These are phyloP conservation scores for Psammodynastes pulverulentus DNA, from an alignment of 2,113 vertebrate species.

Conservation along the genomic window DNA sequence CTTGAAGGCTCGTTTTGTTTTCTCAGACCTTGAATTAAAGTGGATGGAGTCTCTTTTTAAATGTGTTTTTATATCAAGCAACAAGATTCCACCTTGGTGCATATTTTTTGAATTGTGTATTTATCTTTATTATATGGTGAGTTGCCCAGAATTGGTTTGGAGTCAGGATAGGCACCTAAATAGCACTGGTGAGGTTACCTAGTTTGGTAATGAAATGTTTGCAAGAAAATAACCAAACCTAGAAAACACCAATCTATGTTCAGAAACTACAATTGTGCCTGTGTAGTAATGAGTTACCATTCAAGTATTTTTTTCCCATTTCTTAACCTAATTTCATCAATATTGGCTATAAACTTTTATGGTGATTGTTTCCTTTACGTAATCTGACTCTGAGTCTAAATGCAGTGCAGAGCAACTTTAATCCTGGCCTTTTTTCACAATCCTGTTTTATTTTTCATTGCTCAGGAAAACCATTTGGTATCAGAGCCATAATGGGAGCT, in stretches of 20 bases:
- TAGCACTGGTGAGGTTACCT: neutral
- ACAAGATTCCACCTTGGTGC: neutral
- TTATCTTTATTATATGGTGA: neutral
- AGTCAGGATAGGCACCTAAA: neutral
- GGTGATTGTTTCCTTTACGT: neutral
- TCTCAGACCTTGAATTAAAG: neutral
- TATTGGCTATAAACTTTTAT: neutral
- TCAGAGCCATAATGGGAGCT: conserved; percentile 33
- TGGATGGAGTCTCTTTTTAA: neutral
- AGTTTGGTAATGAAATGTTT: no score
- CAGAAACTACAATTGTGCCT: neutral
- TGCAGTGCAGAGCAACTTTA: neutral
- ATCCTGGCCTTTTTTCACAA: neutral
- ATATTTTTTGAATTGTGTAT: neutral
- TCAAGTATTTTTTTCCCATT: neutral
- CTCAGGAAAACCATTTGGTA: conserved; percentile 54
- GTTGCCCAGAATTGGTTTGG: neutral
- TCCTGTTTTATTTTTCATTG: neutral
- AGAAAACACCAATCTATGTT: neutral
- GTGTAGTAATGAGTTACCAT: neutral
- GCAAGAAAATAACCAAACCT: no score
- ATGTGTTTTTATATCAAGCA: neutral
- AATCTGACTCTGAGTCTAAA: neutral
- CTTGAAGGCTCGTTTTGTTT: neutral
- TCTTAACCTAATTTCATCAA: neutral